phyloP scores from a whole-genome alignment of 2,797 vertebrate genomes.

The Chrosomus eos region DNA sequence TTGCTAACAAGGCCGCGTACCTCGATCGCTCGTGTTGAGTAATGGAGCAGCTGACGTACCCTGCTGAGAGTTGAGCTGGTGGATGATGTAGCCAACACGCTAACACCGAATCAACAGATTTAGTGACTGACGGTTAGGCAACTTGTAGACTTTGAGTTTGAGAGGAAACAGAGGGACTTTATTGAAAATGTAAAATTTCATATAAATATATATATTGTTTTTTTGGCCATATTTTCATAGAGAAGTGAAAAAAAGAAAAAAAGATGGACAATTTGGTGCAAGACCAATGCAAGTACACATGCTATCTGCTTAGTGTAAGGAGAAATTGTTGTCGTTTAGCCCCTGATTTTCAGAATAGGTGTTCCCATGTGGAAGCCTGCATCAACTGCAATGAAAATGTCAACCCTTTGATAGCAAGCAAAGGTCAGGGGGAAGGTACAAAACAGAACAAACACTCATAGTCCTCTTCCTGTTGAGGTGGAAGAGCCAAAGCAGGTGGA shows the following conservation, averaged over 20 bases:
- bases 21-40: constrained; percentile 51
- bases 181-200: not conserved
- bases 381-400: constrained; percentile 51
- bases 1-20: constrained; percentile 47
- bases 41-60: constrained; percentile 47
- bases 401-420: constrained; percentile 52
- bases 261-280: not conserved
- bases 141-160: not conserved
- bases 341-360: not conserved
- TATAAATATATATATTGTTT: not conserved
- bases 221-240: too few relatives aligned
- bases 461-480: constrained; percentile 31
- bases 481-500: constrained; percentile 30
- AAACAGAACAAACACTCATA: constrained; percentile 44
- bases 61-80: constrained; percentile 47
- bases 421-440: constrained; percentile 49
- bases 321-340: constrained; percentile 3
- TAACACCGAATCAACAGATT: constrained; percentile 47
- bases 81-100: constrained; percentile 41
- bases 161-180: not conserved
- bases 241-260: not conserved
- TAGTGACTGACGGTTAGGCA: constrained; percentile 14
- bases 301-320: not conserved
- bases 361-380: constrained; percentile 22
- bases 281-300: not conserved